A percentile compares a stretch with the other conserved stretches of the same genome.
Evolutionary conservation across 2,797 vertebrate genomes (phyloP).

Genomic region (Sebastes jordani): DNA sequence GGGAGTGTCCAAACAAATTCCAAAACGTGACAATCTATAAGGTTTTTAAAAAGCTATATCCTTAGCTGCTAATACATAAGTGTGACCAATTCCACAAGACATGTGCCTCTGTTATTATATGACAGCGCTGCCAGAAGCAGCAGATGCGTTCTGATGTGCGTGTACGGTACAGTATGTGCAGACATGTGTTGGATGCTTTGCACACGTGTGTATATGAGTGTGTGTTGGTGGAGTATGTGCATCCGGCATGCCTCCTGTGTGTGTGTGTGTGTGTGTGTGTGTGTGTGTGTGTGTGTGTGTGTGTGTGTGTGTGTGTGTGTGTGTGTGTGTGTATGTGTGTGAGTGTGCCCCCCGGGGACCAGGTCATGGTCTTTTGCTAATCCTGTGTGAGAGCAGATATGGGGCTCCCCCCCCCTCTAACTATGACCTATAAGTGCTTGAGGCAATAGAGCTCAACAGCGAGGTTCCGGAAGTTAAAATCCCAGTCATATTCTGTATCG

Average conservation of each 20-base stretch:
- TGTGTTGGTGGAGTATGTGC: conserved; percentile 6
- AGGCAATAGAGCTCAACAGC: not conserved
- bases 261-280: not conserved
- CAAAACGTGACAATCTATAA: not conserved
- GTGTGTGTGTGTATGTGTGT: conserved; percentile 8
- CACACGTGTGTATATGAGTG: not conserved
- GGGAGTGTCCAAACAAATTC: not conserved
- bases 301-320: not conserved
- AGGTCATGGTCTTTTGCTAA: conserved; percentile 54
- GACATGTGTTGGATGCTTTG: conserved; percentile 17
- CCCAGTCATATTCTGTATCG: not conserved
- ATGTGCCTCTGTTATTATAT: not conserved
- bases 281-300: not conserved
- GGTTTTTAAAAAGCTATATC: not conserved
- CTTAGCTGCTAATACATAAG: not conserved
- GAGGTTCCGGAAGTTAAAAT: not conserved
- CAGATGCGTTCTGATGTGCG: conserved; percentile 14
- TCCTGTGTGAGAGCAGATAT: conserved; percentile 59
- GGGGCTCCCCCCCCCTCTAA: conserved; percentile 25
- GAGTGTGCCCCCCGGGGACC: conserved; percentile 20
- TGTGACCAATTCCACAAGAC: not conserved
- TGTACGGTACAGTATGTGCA: conserved; percentile 12
- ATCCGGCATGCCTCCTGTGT: conserved; percentile 28
- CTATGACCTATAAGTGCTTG: conserved; percentile 52
- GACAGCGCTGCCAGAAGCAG: conserved; percentile 19